These are phyloP conservation scores for Oriolus oriolus DNA, from an alignment of 2,113 vertebrate species.

Conservation along the genomic window DNA sequence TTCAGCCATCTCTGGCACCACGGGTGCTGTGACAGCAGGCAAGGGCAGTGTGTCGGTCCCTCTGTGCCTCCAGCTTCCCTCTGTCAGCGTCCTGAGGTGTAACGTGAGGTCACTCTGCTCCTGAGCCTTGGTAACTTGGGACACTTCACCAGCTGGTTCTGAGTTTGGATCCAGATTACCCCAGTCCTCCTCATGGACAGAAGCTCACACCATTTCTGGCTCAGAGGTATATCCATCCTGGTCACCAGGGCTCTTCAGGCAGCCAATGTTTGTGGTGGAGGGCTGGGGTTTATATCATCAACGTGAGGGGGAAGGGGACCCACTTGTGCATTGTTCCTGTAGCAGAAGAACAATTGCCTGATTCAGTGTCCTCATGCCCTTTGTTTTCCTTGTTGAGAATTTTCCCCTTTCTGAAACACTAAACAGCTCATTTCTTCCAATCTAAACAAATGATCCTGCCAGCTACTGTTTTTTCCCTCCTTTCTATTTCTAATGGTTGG, in stretches of 20 bases:
- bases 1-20: neutral
- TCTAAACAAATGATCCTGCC: conserved; percentile 14
- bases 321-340: neutral
- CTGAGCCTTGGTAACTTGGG: neutral
- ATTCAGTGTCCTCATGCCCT: neutral
- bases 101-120: neutral
- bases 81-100: neutral
- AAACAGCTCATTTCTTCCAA: neutral
- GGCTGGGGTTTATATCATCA: neutral
- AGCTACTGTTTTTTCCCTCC: neutral
- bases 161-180: neutral
- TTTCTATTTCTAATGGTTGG: neutral
- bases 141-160: neutral
- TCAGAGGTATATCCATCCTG: neutral
- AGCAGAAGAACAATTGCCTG: neutral
- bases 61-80: neutral
- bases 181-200: neutral
- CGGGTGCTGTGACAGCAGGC: neutral
- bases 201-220: neutral
- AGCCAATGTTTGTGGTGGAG: neutral
- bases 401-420: neutral
- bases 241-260: neutral
- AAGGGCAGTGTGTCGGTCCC: neutral
- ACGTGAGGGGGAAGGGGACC: neutral
- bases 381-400: neutral